phyloP scores from a whole-genome alignment of 2,797 vertebrate species.

The Xerus rutilus region DNA sequence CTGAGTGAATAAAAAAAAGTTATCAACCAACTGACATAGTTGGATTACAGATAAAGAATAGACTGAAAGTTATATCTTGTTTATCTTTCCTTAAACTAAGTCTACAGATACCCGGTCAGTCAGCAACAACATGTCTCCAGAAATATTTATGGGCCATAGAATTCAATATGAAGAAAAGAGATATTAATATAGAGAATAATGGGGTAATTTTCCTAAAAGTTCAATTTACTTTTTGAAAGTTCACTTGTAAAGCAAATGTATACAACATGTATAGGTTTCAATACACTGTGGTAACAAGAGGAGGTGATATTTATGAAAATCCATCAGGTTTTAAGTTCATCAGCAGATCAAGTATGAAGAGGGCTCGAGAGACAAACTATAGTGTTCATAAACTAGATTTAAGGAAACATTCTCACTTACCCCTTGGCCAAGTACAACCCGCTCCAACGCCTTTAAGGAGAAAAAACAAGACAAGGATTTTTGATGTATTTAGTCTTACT shows the following conservation, averaged over 20 bases:
- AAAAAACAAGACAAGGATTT: slow-evolving; percentile 81
- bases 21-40: neutral
- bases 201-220: slow-evolving; percentile 53
- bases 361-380: slow-evolving; percentile 80
- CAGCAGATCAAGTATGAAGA: slow-evolving; percentile 86
- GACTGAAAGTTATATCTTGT: neutral
- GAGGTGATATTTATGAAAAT: slow-evolving; percentile 80
- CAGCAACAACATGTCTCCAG: neutral
- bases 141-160: slow-evolving; percentile 56
- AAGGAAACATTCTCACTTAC: slow-evolving; percentile 89
- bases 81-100: slow-evolving; percentile 55
- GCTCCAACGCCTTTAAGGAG: slow-evolving; percentile 90
- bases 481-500: slow-evolving; percentile 86
- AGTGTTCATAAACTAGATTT: slow-evolving; percentile 79
- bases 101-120: neutral
- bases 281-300: slow-evolving; percentile 77
- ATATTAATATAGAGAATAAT: neutral
- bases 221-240: slow-evolving; percentile 45
- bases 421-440: slow-evolving; percentile 90
- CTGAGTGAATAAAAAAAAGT: slow-evolving; percentile 42
- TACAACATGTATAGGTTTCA: slow-evolving; percentile 72
- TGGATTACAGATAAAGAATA: slow-evolving; percentile 18
- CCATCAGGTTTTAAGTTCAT: slow-evolving; percentile 86
- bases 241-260: slow-evolving; percentile 73
- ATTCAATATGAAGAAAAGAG: slow-evolving; percentile 53